phyloP scores from a whole-genome alignment of 2,797 vertebrate genomes.

The Poecilia picta region DNA sequence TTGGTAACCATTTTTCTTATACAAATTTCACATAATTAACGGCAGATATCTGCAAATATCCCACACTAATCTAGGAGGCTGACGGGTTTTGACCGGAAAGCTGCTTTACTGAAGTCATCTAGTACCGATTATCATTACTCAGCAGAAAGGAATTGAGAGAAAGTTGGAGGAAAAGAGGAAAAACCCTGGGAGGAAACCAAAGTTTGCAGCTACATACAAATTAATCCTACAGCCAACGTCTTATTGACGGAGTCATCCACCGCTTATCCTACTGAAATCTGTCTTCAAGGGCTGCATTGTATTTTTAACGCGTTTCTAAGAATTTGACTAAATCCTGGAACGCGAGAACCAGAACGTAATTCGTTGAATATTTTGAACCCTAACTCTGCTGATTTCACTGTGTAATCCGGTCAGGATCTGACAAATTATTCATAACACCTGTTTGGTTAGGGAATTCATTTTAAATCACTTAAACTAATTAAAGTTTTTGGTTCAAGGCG shows the following conservation, averaged over 20 bases:
- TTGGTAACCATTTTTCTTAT: constrained; percentile 36
- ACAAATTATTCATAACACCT: background rate
- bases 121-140: constrained; percentile 72
- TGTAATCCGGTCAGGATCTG: background rate
- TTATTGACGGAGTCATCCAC: constrained; percentile 1
- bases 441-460: background rate
- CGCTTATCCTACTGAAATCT: background rate
- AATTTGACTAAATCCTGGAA: background rate
- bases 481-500: background rate
- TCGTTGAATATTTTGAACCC: background rate
- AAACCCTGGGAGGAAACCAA: constrained; percentile 38
- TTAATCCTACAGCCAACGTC: constrained; percentile 28
- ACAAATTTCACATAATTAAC: constrained; percentile 29
- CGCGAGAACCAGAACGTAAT: background rate
- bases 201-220: constrained; percentile 31
- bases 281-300: constrained; percentile 6
- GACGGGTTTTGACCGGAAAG: constrained; percentile 62
- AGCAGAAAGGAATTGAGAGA: constrained; percentile 56
- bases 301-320: background rate
- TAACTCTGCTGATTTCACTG: background rate
- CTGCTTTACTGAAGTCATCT: constrained; percentile 74
- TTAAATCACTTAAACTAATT: background rate
- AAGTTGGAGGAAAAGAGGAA: constrained; percentile 38
- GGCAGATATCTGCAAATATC: constrained; percentile 53
- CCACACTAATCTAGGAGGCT: constrained; percentile 66